Conservation (phyloP, 2,888 invertebrate species). For the Therioaphis trifolii region DNA sequence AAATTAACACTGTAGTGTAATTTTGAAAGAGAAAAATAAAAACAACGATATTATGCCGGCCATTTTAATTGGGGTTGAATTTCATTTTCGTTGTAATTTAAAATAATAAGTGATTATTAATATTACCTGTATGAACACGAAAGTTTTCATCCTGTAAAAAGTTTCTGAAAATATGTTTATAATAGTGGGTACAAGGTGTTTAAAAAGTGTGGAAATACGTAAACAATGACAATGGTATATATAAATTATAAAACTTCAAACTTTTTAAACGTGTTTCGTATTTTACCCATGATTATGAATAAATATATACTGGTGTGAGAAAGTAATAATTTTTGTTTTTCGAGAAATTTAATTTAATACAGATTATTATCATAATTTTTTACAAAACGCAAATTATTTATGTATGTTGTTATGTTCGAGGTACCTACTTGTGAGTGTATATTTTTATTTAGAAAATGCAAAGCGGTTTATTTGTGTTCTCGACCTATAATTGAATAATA, state of each 20-base stretch:
- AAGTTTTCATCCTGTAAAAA: no score
- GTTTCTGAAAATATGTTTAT: no score
- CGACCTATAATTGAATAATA: neutral
- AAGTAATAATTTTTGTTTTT: neutral
- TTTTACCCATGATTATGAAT: no score
- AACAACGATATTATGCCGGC: slow-evolving; percentile 1
- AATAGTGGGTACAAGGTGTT: no score
- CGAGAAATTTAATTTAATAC: neutral
- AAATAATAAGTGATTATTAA: no score
- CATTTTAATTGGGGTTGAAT: neutral
- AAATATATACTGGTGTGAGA: neutral
- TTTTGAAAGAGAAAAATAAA: slow-evolving; percentile 24
- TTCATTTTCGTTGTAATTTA: no score
- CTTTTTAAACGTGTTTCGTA: no score
- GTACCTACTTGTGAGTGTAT: neutral
- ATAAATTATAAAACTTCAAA: no score
- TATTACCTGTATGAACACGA: no score
- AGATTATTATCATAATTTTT: neutral
- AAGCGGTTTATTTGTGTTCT: neutral
- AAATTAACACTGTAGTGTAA: neutral
- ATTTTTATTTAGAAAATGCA: neutral
- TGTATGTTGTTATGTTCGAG: neutral
- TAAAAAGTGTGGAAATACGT: no score
- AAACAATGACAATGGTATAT: no score
- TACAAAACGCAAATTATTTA: neutral